A percentile compares a stretch with the other conserved stretches of the same genome.
Conservation (phyloP, 2,113 vertebrate species). For the Coptodon rendalli region DNA sequence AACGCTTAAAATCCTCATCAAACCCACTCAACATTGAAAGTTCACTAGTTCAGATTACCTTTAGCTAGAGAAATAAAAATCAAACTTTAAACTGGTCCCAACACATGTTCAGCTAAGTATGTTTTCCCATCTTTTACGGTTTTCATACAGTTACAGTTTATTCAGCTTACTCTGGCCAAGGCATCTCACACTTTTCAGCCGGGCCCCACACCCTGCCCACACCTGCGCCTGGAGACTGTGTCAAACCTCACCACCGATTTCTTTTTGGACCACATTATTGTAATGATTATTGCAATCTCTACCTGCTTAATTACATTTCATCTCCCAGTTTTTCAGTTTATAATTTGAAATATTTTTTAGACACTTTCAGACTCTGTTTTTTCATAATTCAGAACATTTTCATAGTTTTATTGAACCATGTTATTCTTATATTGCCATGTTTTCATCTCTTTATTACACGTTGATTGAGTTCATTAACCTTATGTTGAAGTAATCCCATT, state of each 20-base stretch:
- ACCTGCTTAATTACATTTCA: neutral
- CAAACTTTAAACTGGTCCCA: neutral
- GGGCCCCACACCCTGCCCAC: fast-evolving
- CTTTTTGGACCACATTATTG: neutral
- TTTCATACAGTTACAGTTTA: neutral
- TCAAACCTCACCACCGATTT: neutral
- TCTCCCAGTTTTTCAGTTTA: neutral
- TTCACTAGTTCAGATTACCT: fast-evolving
- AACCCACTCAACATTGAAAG: neutral
- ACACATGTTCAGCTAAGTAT: neutral
- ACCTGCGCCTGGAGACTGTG: neutral
- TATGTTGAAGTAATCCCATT: neutral
- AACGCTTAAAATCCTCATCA: neutral
- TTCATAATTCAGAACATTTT: neutral
- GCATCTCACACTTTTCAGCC: neutral
- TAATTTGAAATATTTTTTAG: fast-evolving
- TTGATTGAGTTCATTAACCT: neutral
- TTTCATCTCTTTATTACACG: fast-evolving
- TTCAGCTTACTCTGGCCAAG: neutral
- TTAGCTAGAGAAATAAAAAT: fast-evolving
- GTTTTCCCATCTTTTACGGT: neutral
- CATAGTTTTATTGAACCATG: neutral
- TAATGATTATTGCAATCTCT: neutral
- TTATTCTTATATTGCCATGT: fast-evolving
- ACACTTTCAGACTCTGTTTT: fast-evolving